phyloP scores from a whole-genome alignment of 2,113 vertebrate genomes.

The Aegotheles bennettii region DNA sequence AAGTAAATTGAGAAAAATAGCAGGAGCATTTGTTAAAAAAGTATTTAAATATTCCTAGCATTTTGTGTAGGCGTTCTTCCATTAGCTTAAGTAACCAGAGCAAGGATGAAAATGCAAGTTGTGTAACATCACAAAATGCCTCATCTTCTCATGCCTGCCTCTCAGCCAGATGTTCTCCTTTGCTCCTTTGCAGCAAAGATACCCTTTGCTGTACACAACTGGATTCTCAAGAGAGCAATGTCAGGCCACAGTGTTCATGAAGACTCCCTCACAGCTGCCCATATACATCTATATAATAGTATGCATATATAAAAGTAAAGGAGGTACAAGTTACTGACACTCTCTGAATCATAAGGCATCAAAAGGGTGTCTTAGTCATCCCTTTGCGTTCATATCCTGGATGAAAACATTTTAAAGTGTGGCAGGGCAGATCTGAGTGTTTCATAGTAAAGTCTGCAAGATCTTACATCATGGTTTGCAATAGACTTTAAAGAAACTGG shows the following conservation, averaged over 20 bases:
- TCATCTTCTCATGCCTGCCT: neutral
- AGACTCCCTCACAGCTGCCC: neutral
- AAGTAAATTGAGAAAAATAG: neutral
- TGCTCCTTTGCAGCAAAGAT: no score
- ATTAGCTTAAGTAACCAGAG: neutral
- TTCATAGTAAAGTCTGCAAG: neutral
- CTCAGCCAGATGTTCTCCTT: neutral
- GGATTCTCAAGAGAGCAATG: neutral
- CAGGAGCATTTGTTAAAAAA: neutral
- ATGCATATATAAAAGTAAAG: neutral
- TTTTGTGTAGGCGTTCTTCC: neutral
- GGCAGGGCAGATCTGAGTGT: neutral
- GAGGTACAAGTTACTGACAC: neutral
- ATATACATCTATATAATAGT: neutral
- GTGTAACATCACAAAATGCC: neutral
- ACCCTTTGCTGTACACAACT: neutral
- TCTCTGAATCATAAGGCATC: neutral
- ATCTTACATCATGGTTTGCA: neutral
- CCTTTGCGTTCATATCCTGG: neutral
- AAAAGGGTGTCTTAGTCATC: neutral
- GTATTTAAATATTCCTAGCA: neutral
- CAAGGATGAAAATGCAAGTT: neutral
- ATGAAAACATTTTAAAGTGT: neutral
- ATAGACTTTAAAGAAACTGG: neutral
- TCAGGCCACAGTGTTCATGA: neutral